Conservation (phyloP, 2,113 vertebrate genomes). For the Campylorhamphus procurvoides region DNA sequence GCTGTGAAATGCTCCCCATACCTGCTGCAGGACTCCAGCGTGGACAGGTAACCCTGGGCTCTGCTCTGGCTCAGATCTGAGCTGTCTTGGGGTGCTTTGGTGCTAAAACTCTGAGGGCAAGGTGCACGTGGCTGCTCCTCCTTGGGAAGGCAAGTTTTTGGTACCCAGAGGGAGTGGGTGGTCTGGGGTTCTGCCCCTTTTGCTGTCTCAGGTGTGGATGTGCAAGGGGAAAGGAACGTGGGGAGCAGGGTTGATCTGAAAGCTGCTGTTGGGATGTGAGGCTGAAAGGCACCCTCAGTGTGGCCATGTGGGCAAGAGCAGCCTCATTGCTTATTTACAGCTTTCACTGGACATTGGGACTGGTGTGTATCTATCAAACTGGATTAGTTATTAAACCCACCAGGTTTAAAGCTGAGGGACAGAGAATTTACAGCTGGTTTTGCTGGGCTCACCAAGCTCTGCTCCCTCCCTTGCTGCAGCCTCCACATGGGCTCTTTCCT, state of each 20-base stretch:
- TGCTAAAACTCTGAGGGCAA: not conserved
- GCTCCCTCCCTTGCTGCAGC: not conserved
- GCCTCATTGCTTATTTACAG: not conserved
- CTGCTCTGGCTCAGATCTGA: not conserved
- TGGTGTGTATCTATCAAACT: not conserved
- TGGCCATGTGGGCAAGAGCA: rapidly evolving
- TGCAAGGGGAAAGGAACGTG: not conserved
- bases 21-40: conserved; percentile 36
- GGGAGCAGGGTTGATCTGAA: rapidly evolving
- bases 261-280: not conserved
- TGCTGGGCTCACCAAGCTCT: not conserved
- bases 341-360: not conserved
- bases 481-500: not conserved
- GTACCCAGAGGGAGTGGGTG: not conserved
- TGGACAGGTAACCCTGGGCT: conserved; percentile 71
- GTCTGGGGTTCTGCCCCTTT: not conserved
- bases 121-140: not conserved
- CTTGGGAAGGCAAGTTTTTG: not conserved
- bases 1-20: conserved; percentile 78
- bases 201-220: not conserved
- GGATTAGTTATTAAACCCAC: not conserved
- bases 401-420: not conserved
- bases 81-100: rapidly evolving
- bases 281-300: not conserved
- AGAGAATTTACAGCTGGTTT: not conserved